Conservation (phyloP, 2,113 vertebrate genomes). For the Lanius collurio region DNA sequence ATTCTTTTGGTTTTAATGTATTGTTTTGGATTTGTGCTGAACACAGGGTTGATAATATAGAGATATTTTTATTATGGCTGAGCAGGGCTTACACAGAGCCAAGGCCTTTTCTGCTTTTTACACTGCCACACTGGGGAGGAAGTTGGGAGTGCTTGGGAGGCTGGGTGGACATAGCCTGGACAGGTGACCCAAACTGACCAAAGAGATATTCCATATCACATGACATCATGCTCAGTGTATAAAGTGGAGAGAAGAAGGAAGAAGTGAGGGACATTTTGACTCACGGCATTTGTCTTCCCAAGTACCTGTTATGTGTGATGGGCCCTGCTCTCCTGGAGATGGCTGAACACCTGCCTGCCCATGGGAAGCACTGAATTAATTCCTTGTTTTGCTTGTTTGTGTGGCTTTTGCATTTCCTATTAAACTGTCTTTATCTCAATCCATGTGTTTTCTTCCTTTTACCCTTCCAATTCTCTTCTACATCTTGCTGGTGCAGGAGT, state of each 20-base stretch:
- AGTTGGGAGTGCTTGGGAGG: no score
- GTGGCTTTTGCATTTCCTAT: background rate
- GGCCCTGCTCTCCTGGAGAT: no score
- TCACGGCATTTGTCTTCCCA: background rate
- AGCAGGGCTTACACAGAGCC: background rate
- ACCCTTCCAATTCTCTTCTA: background rate
- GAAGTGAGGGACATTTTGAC: background rate
- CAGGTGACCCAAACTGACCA: background rate
- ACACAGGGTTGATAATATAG: background rate
- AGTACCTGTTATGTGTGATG: background rate
- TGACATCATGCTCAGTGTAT: no score
- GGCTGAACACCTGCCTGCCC: background rate
- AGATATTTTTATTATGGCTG: background rate
- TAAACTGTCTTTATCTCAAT: background rate
- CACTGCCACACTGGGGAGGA: rapidly evolving
- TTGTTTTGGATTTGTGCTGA: background rate
- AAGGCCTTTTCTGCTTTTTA: background rate
- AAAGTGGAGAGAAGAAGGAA: background rate
- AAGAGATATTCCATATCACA: background rate
- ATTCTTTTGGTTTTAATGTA: background rate
- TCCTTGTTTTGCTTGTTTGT: background rate
- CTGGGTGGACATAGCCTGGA: rapidly evolving
- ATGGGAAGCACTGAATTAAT: background rate
- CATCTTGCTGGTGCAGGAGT: background rate
- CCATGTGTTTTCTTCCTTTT: background rate